These are phyloP conservation scores for Drosophila longiperda DNA, from an alignment of 2,888 invertebrate species.

Conservation along the genomic window DNA sequence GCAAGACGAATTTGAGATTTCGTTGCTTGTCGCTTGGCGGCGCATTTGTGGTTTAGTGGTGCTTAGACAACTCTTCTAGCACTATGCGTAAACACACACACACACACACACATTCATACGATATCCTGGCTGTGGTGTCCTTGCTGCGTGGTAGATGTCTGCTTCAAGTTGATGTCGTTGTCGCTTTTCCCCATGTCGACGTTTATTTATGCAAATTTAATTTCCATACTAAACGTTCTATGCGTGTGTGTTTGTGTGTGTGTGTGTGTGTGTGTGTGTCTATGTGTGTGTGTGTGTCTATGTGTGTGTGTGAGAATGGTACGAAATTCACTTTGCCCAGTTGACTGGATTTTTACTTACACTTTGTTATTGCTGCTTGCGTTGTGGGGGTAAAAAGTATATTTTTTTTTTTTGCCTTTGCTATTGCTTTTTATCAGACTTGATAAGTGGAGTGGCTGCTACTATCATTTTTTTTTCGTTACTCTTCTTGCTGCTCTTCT, in stretches of 20 bases:
- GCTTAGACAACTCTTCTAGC: conserved; percentile 57
- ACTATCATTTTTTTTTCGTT: neutral
- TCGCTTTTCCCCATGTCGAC: conserved; percentile 72
- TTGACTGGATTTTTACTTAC: conserved; percentile 73
- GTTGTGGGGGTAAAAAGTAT: conserved; percentile 47
- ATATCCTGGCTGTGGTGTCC: conserved; percentile 61
- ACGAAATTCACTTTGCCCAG: conserved; percentile 73
- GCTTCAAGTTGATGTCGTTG: conserved; percentile 54
- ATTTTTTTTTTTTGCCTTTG: conserved; percentile 58
- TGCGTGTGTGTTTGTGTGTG: conserved; percentile 36
- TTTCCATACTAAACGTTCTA: conserved; percentile 77
- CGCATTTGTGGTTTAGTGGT: conserved; percentile 41
- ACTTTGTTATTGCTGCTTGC: conserved; percentile 49
- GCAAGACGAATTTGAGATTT: conserved; percentile 74
- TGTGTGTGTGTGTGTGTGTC: conserved; percentile 21
- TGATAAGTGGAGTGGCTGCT: conserved; percentile 64
- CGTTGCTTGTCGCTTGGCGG: conserved; percentile 33
- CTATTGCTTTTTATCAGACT: conserved; percentile 78
- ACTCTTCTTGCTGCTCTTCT: neutral
- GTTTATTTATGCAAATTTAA: conserved; percentile 82
- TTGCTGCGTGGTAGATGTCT: conserved; percentile 46
- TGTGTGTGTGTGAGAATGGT: conserved; percentile 28
- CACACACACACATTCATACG: conserved; percentile 22
- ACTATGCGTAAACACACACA: conserved; percentile 25
- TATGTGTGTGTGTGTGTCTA: conserved; percentile 26